Conservation (phyloP, 2,888 invertebrate genomes). For the Anaspis maculata region DNA sequence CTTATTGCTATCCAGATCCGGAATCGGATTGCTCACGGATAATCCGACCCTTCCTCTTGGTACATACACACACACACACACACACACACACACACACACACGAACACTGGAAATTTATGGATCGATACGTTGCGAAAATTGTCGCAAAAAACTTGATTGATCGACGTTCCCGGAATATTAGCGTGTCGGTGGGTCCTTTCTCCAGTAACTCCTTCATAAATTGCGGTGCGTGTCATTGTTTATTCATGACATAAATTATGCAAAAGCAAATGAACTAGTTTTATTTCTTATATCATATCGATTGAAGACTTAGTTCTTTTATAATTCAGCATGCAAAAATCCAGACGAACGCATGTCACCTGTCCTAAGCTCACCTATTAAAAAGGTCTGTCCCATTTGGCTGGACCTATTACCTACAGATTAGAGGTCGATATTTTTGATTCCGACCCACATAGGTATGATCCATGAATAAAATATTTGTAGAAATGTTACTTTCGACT, state of each 20-base stretch:
- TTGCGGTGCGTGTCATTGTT: conserved; percentile 14
- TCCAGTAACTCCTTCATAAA: conserved; percentile 9
- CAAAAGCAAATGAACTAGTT: conserved; percentile 13
- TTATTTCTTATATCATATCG: conserved; percentile 11
- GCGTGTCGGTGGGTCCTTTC: conserved; percentile 5
- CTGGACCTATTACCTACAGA: too few species aligned
- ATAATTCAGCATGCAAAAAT: conserved; percentile 8
- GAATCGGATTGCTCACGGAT: conserved; percentile 13
- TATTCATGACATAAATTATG: conserved; percentile 15
- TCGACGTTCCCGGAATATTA: conserved; percentile 3
- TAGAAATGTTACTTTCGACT: too few species aligned
- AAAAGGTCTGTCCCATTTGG: too few species aligned
- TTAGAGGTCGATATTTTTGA: too few species aligned
- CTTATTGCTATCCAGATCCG: conserved; percentile 7
- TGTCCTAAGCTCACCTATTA: too few species aligned
- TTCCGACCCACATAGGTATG: too few species aligned
- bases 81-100: conserved; percentile 3
- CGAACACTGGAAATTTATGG: neutral
- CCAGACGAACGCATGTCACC: conserved; percentile 10
- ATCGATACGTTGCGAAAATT: neutral
- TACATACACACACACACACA: conserved; percentile 1
- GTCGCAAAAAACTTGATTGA: conserved; percentile 1
- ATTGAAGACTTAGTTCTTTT: conserved; percentile 2
- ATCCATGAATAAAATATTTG: too few species aligned
- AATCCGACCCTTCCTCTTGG: conserved; percentile 13